These are phyloP conservation scores for Brachionus asplanchnoidis DNA, from an alignment of 1,140 invertebrate genomes.

Conservation along the genomic window DNA sequence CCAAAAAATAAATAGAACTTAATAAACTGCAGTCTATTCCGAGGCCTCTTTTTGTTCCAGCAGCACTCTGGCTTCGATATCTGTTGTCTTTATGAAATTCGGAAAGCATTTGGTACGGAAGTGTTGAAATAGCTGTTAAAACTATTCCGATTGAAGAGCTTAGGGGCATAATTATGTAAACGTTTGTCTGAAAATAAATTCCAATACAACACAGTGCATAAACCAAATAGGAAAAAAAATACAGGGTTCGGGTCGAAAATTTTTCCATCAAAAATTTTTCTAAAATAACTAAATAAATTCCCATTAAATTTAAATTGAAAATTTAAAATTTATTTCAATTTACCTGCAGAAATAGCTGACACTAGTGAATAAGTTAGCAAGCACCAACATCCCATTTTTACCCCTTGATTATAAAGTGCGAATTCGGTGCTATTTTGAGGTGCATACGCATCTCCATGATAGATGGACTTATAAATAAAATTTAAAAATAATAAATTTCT, in stretches of 20 bases:
- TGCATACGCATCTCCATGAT: slow-evolving; percentile 57
- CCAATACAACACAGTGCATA: slow-evolving; percentile 21
- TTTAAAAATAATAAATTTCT: not conserved
- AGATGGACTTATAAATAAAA: slow-evolving; percentile 53
- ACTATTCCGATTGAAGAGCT: slow-evolving; percentile 24
- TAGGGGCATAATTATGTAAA: slow-evolving; percentile 28
- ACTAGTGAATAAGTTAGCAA: slow-evolving; percentile 59
- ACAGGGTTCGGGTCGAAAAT: slow-evolving; percentile 14
- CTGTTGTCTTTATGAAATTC: slow-evolving; percentile 33
- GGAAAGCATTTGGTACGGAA: slow-evolving; percentile 41
- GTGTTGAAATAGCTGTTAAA: slow-evolving; percentile 12
- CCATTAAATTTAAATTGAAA: not conserved
- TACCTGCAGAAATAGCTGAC: slow-evolving; percentile 54
- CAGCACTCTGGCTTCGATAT: slow-evolving; percentile 33
- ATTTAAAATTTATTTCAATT: not conserved
- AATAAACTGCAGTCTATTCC: slow-evolving; percentile 35
- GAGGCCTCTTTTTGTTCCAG: slow-evolving; percentile 26
- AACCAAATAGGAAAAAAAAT: slow-evolving; percentile 30
- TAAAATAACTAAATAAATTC: not conserved
- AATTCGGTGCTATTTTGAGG: slow-evolving; percentile 49
- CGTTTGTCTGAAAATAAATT: slow-evolving; percentile 22
- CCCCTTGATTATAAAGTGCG: slow-evolving; percentile 58
- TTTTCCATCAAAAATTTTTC: slow-evolving; percentile 37
- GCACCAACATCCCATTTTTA: slow-evolving; percentile 60
- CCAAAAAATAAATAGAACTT: slow-evolving; percentile 35